Evolutionary conservation across 2,113 vertebrate genomes (phyloP).

Genomic region (Prionailurus viverrinus): DNA sequence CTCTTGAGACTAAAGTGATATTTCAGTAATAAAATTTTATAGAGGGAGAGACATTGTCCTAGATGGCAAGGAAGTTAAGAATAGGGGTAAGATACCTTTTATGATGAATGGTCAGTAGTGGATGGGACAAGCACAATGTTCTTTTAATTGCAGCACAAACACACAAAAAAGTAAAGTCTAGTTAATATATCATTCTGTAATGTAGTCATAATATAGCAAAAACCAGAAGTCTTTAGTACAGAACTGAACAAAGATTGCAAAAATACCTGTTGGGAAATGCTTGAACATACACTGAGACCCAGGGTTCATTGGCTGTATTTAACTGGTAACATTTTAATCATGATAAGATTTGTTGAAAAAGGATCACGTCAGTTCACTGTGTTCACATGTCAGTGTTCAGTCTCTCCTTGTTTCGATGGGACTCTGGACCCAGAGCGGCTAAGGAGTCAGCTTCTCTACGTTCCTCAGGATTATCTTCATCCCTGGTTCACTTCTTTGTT

Average conservation of each 20-base stretch:
- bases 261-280: neutral
- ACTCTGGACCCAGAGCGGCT: neutral
- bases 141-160: neutral
- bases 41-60: neutral
- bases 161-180: neutral
- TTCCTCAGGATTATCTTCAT: neutral
- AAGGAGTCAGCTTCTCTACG: too few species aligned
- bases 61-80: neutral
- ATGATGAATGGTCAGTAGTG: neutral
- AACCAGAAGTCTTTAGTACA: neutral
- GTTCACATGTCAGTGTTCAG: neutral
- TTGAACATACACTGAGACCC: neutral
- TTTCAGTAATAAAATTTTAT: neutral
- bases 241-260: neutral
- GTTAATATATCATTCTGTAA: neutral
- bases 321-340: neutral
- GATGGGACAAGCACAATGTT: neutral
- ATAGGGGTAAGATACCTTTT: neutral
- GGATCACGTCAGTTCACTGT: neutral
- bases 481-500: neutral
- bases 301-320: neutral
- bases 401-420: neutral
- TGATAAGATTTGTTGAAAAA: neutral
- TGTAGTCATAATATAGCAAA: neutral
- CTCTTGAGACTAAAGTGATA: neutral